Percentiles rank a stretch among this genome's conserved stretches.
Conservation (phyloP, 2,113 vertebrate species). For the Platycercus adscitus region DNA sequence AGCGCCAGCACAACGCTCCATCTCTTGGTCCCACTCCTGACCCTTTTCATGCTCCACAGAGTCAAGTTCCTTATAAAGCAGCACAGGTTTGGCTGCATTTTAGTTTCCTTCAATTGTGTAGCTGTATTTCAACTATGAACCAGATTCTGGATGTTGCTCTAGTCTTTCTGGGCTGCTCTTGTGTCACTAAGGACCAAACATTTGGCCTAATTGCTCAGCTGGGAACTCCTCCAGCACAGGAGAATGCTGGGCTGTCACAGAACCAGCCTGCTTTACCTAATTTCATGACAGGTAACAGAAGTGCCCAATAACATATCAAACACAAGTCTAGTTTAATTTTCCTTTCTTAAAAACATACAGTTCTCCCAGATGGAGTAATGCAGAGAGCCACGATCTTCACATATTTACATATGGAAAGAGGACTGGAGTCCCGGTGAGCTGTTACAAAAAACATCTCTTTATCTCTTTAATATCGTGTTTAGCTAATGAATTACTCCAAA, state of each 20-base stretch:
- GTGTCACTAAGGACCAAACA: neutral
- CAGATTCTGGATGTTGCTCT: neutral
- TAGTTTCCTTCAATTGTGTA: neutral
- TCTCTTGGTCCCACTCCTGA: fast-evolving
- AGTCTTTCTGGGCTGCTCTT: neutral
- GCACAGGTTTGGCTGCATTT: neutral
- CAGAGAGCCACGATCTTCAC: neutral
- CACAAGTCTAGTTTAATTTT: neutral
- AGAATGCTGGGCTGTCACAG: neutral
- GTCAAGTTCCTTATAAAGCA: neutral
- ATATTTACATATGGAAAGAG: neutral
- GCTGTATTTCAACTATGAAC: neutral
- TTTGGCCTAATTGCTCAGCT: neutral
- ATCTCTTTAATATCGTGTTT: neutral
- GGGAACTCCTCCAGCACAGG: neutral
- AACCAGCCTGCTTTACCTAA: neutral
- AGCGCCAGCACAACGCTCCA: neutral
- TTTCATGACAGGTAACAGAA: neutral
- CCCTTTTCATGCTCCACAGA: neutral
- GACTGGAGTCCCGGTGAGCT: neutral
- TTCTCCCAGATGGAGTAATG: neutral
- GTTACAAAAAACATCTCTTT: neutral
- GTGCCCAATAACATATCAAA: neutral
- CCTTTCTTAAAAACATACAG: neutral
- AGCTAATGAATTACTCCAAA: neutral